Evolutionary conservation across 92 coral and sea anemone species (phyloP).

Genomic region (Palythoa caribaeorum): DNA sequence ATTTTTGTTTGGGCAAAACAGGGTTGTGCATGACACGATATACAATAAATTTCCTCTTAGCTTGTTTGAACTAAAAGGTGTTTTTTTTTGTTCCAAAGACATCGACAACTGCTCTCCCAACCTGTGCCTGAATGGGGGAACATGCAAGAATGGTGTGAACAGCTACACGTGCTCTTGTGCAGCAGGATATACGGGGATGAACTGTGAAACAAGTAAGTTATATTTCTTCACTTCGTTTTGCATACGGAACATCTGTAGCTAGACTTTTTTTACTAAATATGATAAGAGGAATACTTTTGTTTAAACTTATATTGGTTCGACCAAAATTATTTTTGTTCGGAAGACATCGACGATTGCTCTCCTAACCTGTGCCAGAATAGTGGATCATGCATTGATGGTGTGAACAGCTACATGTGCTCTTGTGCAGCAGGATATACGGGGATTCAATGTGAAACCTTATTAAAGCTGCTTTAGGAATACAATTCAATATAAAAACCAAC

Average conservation of each 20-base stretch:
- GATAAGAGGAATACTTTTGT: background rate
- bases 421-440: no score
- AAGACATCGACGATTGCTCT: slow-evolving; percentile 4
- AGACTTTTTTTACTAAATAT: background rate
- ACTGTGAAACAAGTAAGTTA: background rate
- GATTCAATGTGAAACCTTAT: no score
- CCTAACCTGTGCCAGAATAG: background rate
- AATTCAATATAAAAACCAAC: no score
- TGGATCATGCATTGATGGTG: no score
- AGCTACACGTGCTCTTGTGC: no score
- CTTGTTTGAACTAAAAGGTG: background rate
- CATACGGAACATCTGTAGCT: background rate
- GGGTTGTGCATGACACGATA: background rate
- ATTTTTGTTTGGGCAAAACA: background rate
- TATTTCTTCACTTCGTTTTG: background rate
- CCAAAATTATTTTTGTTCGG: no score
- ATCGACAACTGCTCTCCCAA: background rate
- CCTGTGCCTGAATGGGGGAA: slow-evolving; percentile 17
- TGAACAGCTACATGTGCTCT: no score
- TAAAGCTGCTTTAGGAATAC: no score
- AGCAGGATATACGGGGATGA: background rate
- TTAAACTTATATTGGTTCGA: background rate
- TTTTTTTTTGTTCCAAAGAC: background rate
- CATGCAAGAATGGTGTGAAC: background rate
- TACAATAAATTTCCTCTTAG: background rate